Evolutionary conservation across 2,888 invertebrate species (phyloP).

Genomic region (Eristalis pertinax): DNA sequence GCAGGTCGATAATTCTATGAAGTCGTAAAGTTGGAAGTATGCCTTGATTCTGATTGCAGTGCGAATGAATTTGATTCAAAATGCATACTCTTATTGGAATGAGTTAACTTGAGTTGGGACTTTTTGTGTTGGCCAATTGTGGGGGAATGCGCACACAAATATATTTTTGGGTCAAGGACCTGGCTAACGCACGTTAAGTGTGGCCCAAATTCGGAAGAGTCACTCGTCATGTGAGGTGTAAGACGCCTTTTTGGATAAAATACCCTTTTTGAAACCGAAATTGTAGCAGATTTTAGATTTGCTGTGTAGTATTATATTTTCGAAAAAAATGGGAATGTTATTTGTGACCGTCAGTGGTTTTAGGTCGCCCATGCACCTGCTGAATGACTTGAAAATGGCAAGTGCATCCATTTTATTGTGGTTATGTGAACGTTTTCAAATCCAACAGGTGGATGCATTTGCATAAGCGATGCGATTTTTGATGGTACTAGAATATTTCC

Average conservation of each 20-base stretch:
- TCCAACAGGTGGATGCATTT: not conserved
- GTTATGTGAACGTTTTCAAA: not conserved
- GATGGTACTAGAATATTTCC: not conserved
- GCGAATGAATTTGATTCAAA: not conserved
- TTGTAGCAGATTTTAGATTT: not conserved
- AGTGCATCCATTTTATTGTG: not conserved
- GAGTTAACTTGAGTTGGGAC: not conserved
- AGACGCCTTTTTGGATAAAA: not conserved
- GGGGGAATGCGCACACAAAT: not conserved
- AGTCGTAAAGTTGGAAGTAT: conserved; percentile 25
- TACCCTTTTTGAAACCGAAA: not conserved
- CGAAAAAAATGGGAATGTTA: not conserved
- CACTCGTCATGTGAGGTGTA: not conserved
- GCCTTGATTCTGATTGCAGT: not conserved
- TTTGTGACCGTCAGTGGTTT: not conserved
- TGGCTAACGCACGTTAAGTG: not conserved
- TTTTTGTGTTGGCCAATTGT: not conserved
- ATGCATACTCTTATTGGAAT: not conserved
- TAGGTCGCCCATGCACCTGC: not conserved
- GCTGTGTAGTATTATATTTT: not conserved
- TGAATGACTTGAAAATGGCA: not conserved
- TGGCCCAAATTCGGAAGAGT: not conserved
- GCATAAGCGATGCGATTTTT: not conserved
- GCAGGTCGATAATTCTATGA: conserved; percentile 41
- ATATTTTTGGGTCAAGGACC: not conserved